Base-by-base conservation (phyloP, 1,140 invertebrate genomes). In the Latrodectus geometricus region DNA sequence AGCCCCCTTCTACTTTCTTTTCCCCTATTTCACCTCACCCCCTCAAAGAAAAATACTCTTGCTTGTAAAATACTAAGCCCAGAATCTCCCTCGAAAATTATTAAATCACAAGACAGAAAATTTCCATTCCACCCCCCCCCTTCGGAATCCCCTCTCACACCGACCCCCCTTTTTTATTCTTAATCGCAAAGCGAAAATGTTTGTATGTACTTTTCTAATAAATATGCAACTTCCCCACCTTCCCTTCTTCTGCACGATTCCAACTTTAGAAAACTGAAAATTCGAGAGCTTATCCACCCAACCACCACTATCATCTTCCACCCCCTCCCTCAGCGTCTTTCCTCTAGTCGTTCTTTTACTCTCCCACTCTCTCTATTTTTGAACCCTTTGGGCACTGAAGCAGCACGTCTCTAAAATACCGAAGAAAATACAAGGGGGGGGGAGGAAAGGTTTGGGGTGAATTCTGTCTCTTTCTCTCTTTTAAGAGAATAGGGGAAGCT, bases 41-140 rank as follows among this genome's bases (percentile, higher is more conserved):
- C 49, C 68, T 81, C n/a, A n/a, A 68, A 49, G 77, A 50, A 35
- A 35, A 35, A 35, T 35, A 35, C 35, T 35, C 5, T 35, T 35
- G 35, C 54, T 17, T 61, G 54, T 17, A 61, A 61, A 61, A 35
- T 35, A 35, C 35, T 35, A 35, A 35, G 17, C 54, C 54, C 54
- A 70, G 49, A 11, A 12, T 50, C 82, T 68, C 82, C 5, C n/a
- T 9, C 77, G 83, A 86, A 86, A 86, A 77, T 86, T 86, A 86
- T 77, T 86, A 86, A 86, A 86, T 86, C 83, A 77, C 50, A 72
- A 69, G 65, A 78, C 75, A 86, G 83, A 72, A 86, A 86, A 86
- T 68, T 86, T 78, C 54, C 52, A 17, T 68, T 65, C 54, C 65
- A 21, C 65, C n/a, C 21, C 68, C 65, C n/a, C 21, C 68, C 23